These are phyloP conservation scores for Xenentodon cancila DNA, from an alignment of 2,797 vertebrate species.

Conservation along the genomic window DNA sequence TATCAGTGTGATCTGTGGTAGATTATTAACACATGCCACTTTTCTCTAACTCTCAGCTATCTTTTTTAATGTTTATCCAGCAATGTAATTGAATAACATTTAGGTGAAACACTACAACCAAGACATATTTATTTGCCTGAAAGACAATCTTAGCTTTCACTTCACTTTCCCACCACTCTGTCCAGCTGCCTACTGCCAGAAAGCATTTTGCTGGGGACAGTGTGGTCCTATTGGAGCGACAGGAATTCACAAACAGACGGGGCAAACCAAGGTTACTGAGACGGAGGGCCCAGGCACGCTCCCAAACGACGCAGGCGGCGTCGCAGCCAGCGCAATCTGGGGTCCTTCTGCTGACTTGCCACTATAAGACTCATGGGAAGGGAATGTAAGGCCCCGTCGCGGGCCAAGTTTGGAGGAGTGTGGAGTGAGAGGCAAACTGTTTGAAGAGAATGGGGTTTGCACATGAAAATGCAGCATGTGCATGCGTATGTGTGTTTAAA, in stretches of 20 bases:
- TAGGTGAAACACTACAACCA: constrained; percentile 41
- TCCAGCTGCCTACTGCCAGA: constrained; percentile 69
- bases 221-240: constrained; percentile 70
- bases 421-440: constrained; percentile 57
- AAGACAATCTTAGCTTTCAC: constrained; percentile 55
- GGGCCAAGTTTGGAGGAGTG: constrained; percentile 70
- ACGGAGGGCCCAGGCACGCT: constrained; percentile 68
- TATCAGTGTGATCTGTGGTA: no score
- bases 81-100: constrained; percentile 10
- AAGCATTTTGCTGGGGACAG: constrained; percentile 73
- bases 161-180: constrained; percentile 68
- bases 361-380: constrained; percentile 73
- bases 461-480: constrained; percentile 39
- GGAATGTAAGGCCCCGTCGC: constrained; percentile 63
- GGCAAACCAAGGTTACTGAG: constrained; percentile 79
- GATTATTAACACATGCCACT: neutral
- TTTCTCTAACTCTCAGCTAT: constrained; percentile 5
- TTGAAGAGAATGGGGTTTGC: constrained; percentile 58
- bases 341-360: constrained; percentile 75
- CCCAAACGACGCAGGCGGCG: constrained; percentile 68
- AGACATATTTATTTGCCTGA: constrained; percentile 65
- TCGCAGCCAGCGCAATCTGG: constrained; percentile 71
- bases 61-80: constrained; percentile 6
- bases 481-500: constrained; percentile 52
- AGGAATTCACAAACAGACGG: constrained; percentile 79